Evolutionary conservation across 2,113 vertebrate species (phyloP), one percentile per base, ranked within the genome.

Genomic region (Scopus umbretta): DNA sequence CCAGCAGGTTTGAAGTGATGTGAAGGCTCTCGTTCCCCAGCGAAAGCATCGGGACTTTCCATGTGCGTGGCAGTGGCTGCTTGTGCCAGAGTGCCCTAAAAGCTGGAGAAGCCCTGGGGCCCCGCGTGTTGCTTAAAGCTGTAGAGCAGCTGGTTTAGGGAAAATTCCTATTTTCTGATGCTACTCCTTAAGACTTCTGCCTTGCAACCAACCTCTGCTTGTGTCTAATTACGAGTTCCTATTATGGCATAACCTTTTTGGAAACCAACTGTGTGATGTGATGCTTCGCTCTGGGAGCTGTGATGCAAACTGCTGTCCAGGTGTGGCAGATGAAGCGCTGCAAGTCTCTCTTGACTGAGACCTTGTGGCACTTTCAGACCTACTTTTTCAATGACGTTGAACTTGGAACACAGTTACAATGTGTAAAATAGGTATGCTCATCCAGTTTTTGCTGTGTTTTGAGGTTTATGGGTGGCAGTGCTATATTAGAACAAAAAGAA

Each of bases 41-140:
- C 17, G 52, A 27, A 66, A 38, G 40, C 21, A 10, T 20, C 3
- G 1, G 32, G 68, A n/a, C 11, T 14, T 63, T 16, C 62, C n/a
- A 1, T 2, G 13, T 0, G 0, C 1, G 0, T 36, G 45, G 22
- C 38, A 18, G 43, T 5, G 45, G 45, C 53, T 34, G 50, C 58
- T 66, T 36, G 13, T 6, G 5, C 55, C 16, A 26, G 19, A 19
- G 5, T 3, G 18, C 67, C 56, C 67, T n/a, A 1, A 65, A 61
- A 55, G 56, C 65, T 27, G 23, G 47, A 8, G 5, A 88, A 7
- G 40, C 49, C 16, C 32, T 0, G 0, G 59, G 40, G 32, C 27
- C n/a, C 42, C 1, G 1, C 16, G 50, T 72, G n/a, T 27, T 36
- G 30, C 42, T 67, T 67, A 11, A 16, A 40, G 59, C 68, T 87